Evolutionary conservation across 2,113 vertebrate genomes (phyloP).

Genomic region (Melospiza melodia): DNA sequence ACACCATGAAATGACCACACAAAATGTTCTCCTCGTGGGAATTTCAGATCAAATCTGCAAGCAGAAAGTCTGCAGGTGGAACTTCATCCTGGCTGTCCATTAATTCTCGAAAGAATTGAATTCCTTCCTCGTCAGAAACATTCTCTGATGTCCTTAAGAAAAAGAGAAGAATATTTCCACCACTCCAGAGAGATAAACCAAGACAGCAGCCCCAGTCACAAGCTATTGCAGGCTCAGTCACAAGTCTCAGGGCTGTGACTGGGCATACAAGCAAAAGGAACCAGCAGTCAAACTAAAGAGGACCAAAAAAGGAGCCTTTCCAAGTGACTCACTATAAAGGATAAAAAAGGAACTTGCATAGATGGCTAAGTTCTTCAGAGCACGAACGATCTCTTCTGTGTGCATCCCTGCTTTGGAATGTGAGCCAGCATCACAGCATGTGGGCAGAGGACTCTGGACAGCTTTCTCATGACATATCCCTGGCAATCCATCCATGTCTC

Average conservation of each 20-base stretch:
- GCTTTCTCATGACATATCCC: slow-evolving; percentile 26
- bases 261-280: background rate
- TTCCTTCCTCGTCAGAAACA: background rate
- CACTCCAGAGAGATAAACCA: background rate
- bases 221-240: background rate
- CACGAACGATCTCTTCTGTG: background rate
- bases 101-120: background rate
- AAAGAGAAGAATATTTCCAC: background rate
- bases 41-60: background rate
- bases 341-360: slow-evolving; percentile 19
- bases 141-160: background rate
- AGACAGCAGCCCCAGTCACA: background rate
- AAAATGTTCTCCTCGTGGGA: background rate
- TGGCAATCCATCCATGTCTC: slow-evolving; percentile 13
- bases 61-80: background rate
- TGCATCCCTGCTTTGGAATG: slow-evolving; percentile 15
- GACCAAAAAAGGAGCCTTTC: slow-evolving; percentile 23
- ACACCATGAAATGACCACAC: background rate
- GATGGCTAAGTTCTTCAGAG: background rate
- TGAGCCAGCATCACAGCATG: slow-evolving; percentile 29
- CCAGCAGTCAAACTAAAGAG: background rate
- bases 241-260: background rate
- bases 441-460: background rate
- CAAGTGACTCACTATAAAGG: background rate
- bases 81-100: background rate